Conservation (phyloP, 2,113 vertebrate genomes). For the Lepisosteus oculatus region DNA sequence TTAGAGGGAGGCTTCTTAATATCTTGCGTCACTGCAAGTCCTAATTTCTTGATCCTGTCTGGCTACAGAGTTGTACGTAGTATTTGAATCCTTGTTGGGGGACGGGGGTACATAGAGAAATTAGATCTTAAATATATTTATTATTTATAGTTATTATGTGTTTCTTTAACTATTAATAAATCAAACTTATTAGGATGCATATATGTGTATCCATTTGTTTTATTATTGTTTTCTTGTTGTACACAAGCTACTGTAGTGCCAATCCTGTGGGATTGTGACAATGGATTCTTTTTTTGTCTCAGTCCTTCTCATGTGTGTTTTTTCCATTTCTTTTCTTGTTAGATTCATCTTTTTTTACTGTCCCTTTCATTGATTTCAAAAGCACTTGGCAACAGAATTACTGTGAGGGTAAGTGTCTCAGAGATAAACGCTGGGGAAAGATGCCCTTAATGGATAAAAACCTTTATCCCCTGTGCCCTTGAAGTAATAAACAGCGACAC, state of each 20-base stretch:
- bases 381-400: slow-evolving; percentile 50
- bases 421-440: too few species aligned
- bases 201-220: too few species aligned
- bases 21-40: not conserved
- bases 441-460: too few species aligned
- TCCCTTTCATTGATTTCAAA: slow-evolving; percentile 66
- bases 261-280: too few species aligned
- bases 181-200: too few species aligned
- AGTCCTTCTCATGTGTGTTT: not conserved
- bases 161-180: not conserved
- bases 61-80: not conserved
- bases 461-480: too few species aligned
- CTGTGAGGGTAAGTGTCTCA: slow-evolving; percentile 57
- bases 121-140: too few species aligned
- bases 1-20: not conserved
- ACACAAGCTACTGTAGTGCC: too few species aligned
- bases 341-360: slow-evolving; percentile 49
- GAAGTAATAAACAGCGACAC: too few species aligned
- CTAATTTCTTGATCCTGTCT: not conserved
- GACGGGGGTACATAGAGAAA: too few species aligned
- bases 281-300: not conserved
- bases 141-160: not conserved
- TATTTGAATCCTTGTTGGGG: not conserved
- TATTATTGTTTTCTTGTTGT: too few species aligned
- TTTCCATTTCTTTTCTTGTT: not conserved